Percentiles rank a stretch among this genome's conserved stretches.
Conservation (phyloP, 1,140 invertebrate species). For the Thrips palmi region DNA sequence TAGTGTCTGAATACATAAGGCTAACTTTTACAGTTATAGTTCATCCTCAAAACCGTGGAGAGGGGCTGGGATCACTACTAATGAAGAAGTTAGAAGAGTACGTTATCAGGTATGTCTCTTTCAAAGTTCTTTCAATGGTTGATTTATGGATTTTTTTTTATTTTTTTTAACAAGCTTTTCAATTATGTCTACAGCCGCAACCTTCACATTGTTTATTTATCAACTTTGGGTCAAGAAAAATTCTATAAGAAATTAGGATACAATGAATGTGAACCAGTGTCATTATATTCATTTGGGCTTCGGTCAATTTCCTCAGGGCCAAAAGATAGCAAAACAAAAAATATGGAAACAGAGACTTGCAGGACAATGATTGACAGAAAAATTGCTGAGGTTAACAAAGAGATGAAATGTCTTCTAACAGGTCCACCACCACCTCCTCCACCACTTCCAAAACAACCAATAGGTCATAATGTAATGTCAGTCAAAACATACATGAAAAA, state of each 20-base stretch:
- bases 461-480: too few relatives aligned
- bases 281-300: conserved; percentile 14
- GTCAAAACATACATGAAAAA: too few relatives aligned
- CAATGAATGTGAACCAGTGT: conserved; percentile 17
- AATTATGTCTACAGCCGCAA: conserved; percentile 18
- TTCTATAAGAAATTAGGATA: conserved; percentile 23
- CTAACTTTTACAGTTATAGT: conserved; percentile 15
- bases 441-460: too few relatives aligned
- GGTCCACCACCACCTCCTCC: too few relatives aligned
- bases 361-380: too few relatives aligned
- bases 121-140: neutral
- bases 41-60: conserved; percentile 11
- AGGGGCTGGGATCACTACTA: conserved; percentile 17
- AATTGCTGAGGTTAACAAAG: too few relatives aligned
- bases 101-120: conserved; percentile 12
- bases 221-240: conserved; percentile 20
- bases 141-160: conserved; percentile 8
- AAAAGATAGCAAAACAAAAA: neutral
- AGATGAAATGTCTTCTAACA: too few relatives aligned
- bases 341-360: neutral
- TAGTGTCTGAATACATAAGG: conserved; percentile 1
- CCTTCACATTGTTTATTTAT: conserved; percentile 18
- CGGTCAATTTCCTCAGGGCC: too few relatives aligned
- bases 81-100: conserved; percentile 17
- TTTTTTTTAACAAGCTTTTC: too few relatives aligned